Evolutionary conservation across 2,797 vertebrate genomes (phyloP).

Genomic region (Ptychobarbus kaznakovi): DNA sequence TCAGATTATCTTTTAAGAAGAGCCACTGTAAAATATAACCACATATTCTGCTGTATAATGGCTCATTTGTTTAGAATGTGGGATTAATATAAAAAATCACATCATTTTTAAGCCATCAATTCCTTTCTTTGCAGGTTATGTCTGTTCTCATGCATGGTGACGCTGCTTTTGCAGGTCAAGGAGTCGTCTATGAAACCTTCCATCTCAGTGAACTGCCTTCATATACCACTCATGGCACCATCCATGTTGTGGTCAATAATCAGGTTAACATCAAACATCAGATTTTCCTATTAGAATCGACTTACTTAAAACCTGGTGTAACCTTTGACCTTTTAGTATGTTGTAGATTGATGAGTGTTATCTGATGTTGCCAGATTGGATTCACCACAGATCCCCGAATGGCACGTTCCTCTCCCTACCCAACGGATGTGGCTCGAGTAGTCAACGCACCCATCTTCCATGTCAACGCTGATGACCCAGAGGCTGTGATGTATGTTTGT

Average conservation of each 20-base stretch:
- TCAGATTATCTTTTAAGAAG: background rate
- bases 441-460: conserved; percentile 94
- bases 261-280: conserved; percentile 78
- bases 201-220: conserved; percentile 93
- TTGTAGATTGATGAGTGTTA: conserved; percentile 44
- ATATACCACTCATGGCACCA: conserved; percentile 89
- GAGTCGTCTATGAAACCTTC: conserved; percentile 93
- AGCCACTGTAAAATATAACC: background rate
- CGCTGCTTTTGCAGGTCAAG: conserved; percentile 91
- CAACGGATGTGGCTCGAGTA: conserved; percentile 87
- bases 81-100: background rate
- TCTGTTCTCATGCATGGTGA: conserved; percentile 91
- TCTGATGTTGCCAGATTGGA: conserved; percentile 80
- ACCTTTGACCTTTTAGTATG: conserved; percentile 41
- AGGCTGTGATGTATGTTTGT: conserved; percentile 91
- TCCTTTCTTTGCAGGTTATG: conserved; percentile 82
- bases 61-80: background rate
- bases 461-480: conserved; percentile 88
- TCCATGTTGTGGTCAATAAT: conserved; percentile 94
- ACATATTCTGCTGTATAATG: conserved; percentile 5
- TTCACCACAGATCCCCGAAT: conserved; percentile 91
- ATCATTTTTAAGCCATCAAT: background rate
- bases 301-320: background rate
- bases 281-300: conserved; percentile 29
- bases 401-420: conserved; percentile 90